A percentile compares a stretch with the other conserved stretches of the same genome.
Conservation (phyloP, 1,140 invertebrate species). For the Neoseiulus cucumeris region DNA sequence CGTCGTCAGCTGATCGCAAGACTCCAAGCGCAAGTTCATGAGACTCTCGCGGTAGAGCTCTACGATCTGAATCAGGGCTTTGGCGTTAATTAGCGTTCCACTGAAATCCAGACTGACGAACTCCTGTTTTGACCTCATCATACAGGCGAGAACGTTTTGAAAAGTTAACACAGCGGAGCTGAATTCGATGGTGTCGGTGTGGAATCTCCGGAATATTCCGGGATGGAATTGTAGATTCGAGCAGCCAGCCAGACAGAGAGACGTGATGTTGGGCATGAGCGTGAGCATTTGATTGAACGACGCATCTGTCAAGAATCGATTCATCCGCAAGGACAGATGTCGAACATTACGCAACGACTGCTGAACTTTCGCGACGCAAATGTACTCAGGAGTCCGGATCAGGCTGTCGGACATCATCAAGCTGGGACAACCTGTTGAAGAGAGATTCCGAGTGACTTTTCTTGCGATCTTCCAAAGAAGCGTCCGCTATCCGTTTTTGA, state of each 20-base stretch:
- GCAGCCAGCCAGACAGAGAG: neutral
- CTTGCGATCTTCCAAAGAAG: too few species aligned
- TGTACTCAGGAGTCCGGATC: neutral
- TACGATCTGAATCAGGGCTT: neutral
- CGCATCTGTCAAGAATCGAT: conserved; percentile 3
- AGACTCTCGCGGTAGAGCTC: neutral
- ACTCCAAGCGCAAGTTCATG: neutral
- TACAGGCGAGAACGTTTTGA: neutral
- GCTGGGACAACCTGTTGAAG: neutral
- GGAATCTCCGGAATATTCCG: neutral
- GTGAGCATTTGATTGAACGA: neutral
- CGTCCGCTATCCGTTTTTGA: too few species aligned
- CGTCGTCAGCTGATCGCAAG: neutral
- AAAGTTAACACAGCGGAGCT: neutral
- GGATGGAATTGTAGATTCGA: neutral
- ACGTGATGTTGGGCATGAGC: neutral
- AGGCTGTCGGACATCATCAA: neutral
- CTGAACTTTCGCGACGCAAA: neutral
- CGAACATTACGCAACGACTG: neutral
- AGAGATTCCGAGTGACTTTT: too few species aligned
- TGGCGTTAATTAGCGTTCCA: neutral
- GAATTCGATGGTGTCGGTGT: conserved; percentile 1
- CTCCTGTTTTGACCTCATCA: neutral
- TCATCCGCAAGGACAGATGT: neutral
- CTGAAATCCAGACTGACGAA: conserved; percentile 1